Base-by-base conservation (phyloP, 2,888 invertebrate genomes). In the Drosophila algonquin region DNA sequence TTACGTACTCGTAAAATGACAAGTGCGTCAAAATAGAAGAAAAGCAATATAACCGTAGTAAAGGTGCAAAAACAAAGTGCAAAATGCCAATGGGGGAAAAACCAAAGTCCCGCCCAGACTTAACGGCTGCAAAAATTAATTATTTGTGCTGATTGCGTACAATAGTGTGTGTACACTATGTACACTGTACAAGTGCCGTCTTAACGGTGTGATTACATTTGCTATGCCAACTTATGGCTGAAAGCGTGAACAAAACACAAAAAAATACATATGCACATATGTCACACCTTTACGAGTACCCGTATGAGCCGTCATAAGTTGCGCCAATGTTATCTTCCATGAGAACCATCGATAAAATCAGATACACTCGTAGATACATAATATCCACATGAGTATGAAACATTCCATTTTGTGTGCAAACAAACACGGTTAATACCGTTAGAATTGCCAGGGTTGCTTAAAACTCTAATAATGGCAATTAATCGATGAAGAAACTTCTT, bases 71-170 rank as follows among this genome's bases (percentile, higher is more conserved):
- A 59, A 51, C 46, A 63, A 24, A 7, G 54, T 56, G 30, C 40
- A 24, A n/a, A 40, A 21, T 55, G 24, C n/a, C 14, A 44, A 45
- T 51, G 40, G 67, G 73, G 65, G 63, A 47, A 51, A 75, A 77
- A 69, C 40, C 40, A 40, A 40, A 40, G 14, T 68, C 63, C 55
- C 69, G 10, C 35, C 65, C 72, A 90, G 85, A 89, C 90, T 78
- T 76, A 63, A 75, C 79, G 88, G 78, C 85, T 80, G 75, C 80
- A 64, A 76, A 83, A 73, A 77, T 75, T 77, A 80, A 80, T 82
- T 79, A 73, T 59, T 40, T 40, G 40, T 60, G 76, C 76, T 76
- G 84, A 76, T 87, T 75, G 3, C 35, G 5, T 40, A 48, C 51
- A 71, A 59, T 79, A 48, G 21, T 45, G 51, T 63, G 8, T 61